These are phyloP conservation scores for Pristionchus entomophagus DNA, from an alignment of 2,888 invertebrate genomes.

Conservation along the genomic window DNA sequence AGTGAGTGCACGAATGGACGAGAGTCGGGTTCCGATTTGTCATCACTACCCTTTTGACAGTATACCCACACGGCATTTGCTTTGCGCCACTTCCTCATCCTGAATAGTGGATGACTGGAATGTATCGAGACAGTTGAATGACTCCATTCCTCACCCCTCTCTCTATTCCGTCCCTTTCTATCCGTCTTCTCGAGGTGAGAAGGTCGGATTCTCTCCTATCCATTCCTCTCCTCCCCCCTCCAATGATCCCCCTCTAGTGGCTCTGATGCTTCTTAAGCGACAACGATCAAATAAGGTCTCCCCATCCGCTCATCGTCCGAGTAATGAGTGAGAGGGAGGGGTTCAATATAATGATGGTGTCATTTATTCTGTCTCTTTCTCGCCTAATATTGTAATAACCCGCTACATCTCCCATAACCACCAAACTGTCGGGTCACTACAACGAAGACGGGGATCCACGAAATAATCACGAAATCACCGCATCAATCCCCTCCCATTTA, in stretches of 20 bases:
- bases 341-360: too few relatives aligned
- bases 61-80: too few relatives aligned
- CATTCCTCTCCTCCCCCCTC: neutral
- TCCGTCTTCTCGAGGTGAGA: constrained; percentile 16
- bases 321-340: constrained; percentile 17
- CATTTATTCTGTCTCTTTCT: too few relatives aligned
- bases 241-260: constrained; percentile 20
- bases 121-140: neutral
- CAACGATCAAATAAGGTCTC: constrained; percentile 12
- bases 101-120: neutral
- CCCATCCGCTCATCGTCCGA: neutral
- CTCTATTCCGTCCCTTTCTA: constrained; percentile 10
- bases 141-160: neutral
- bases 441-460: too few relatives aligned
- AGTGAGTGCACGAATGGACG: too few relatives aligned
- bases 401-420: too few relatives aligned
- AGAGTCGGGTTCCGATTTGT: too few relatives aligned
- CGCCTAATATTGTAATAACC: too few relatives aligned
- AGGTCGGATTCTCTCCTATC: neutral
- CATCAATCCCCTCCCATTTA: too few relatives aligned
- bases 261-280: neutral
- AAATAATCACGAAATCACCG: too few relatives aligned
- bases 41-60: too few relatives aligned
- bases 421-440: too few relatives aligned
- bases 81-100: constrained; percentile 1